These are phyloP conservation scores for Holocentrus rufus DNA, from an alignment of 2,797 vertebrate genomes.

Conservation along the genomic window DNA sequence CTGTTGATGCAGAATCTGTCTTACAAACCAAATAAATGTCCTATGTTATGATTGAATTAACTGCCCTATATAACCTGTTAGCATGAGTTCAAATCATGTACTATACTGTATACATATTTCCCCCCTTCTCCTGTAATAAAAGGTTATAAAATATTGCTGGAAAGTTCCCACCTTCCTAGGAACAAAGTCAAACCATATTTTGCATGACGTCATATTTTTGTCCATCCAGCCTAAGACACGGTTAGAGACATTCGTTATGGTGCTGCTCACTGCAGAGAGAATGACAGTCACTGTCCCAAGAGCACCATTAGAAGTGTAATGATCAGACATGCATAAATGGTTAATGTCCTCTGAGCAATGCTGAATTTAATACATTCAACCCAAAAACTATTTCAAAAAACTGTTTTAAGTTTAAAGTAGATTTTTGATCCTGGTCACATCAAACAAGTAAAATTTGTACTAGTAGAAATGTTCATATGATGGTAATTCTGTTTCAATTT, in stretches of 20 bases:
- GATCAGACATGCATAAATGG: conserved; percentile 27
- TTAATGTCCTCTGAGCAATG: conserved; percentile 32
- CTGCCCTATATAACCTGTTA: neutral
- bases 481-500: neutral
- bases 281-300: conserved; percentile 54
- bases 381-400: neutral
- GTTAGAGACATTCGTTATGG: conserved; percentile 28
- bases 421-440: neutral
- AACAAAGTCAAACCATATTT: conserved; percentile 6
- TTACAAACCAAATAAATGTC: too few species aligned
- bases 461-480: neutral
- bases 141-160: neutral
- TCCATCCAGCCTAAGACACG: conserved; percentile 20
- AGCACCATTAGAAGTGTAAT: conserved; percentile 60
- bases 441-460: neutral
- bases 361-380: conserved; percentile 34
- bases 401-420: conserved; percentile 3
- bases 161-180: neutral
- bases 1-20: too few species aligned
- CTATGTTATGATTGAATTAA: neutral
- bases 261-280: conserved; percentile 29
- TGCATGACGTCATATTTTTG: neutral
- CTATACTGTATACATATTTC: too few species aligned
- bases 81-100: neutral
- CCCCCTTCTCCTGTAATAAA: too few species aligned